These are phyloP conservation scores for Erebia ligea DNA, from an alignment of 2,888 invertebrate species.

Conservation along the genomic window DNA sequence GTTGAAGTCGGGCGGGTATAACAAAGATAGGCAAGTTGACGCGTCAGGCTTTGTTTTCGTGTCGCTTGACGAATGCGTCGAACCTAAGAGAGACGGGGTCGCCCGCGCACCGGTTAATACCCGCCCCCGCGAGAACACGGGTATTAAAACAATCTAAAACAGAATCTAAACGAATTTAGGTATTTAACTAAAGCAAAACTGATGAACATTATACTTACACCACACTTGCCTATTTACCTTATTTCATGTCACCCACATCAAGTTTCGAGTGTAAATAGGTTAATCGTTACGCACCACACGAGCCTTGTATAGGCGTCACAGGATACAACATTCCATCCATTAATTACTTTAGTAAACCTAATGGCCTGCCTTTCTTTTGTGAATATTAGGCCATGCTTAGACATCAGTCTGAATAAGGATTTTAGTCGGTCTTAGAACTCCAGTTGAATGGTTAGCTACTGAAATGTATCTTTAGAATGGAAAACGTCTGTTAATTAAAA, in stretches of 20 bases:
- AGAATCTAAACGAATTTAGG: neutral
- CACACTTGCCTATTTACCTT: conserved; percentile 19
- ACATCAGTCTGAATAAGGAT: neutral
- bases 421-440: neutral
- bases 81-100: no score
- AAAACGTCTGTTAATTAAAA: neutral
- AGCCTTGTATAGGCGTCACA: conserved; percentile 13
- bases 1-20: no score
- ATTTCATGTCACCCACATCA: conserved; percentile 35
- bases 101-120: no score
- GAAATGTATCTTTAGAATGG: no score
- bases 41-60: no score
- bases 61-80: no score
- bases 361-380: conserved; percentile 7
- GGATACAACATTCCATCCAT: conserved; percentile 8
- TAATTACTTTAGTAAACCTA: conserved; percentile 18
- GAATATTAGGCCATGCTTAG: conserved; percentile 1
- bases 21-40: no score
- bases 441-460: neutral
- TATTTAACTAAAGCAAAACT: neutral
- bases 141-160: no score
- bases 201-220: neutral
- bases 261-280: conserved; percentile 36
- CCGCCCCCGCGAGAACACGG: no score
- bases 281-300: conserved; percentile 28